phyloP scores from a whole-genome alignment of 2,888 invertebrate species.

The Rapana venosa region DNA sequence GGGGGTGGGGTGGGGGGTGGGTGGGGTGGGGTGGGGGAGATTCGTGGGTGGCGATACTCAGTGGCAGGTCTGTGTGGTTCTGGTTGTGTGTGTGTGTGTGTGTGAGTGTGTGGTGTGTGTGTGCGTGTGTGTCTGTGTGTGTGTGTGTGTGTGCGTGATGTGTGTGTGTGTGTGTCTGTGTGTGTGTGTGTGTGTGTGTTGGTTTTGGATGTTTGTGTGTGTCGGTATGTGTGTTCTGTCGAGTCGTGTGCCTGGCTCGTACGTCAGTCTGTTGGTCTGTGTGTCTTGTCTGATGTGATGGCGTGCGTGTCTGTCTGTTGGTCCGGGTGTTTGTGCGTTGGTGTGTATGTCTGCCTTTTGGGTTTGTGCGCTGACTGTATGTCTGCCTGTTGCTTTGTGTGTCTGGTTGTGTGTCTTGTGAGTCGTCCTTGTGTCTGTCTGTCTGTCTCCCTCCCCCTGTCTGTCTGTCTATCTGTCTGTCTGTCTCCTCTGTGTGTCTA shows the following conservation, averaged over 20 bases:
- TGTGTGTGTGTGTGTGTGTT: neutral
- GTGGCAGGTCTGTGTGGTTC: neutral
- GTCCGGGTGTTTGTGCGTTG: no score
- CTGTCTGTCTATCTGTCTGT: conserved; percentile 11
- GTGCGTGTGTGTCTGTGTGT: neutral
- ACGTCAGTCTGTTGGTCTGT: neutral
- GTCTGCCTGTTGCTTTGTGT: neutral
- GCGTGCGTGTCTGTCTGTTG: no score
- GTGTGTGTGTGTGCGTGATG: neutral
- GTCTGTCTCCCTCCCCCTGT: neutral
- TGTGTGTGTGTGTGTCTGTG: neutral
- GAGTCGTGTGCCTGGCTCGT: neutral
- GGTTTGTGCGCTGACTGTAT: neutral
- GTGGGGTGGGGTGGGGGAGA: no score
- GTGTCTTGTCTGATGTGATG: no score
- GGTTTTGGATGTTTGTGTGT: no score
- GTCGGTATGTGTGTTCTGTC: no score
- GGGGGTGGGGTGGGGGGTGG: no score
- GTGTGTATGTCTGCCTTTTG: neutral
- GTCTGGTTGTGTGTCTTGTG: neutral
- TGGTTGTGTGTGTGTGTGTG: no score
- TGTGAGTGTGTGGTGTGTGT: no score
- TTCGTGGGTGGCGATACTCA: no score
- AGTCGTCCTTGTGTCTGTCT: neutral
- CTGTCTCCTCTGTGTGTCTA: conserved; percentile 5